These are phyloP conservation scores for Poeciliopsis retropinna DNA, from an alignment of 2,113 vertebrate species.

Conservation along the genomic window DNA sequence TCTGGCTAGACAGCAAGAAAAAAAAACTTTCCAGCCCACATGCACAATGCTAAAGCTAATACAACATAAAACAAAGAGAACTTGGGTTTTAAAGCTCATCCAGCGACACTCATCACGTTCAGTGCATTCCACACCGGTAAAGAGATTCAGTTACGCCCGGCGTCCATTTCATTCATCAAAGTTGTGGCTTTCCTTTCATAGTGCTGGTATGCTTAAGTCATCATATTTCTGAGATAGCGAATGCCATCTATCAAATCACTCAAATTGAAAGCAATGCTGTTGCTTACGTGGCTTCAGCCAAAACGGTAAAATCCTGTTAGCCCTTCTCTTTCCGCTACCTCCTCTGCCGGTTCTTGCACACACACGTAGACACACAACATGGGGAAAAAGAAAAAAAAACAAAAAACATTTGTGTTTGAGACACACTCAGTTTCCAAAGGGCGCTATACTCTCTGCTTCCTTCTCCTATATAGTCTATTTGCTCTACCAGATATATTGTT, in stretches of 20 bases:
- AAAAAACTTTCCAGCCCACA: no score
- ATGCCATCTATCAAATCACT: background rate
- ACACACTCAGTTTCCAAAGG: background rate
- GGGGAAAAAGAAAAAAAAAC: no score
- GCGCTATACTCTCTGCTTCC: background rate
- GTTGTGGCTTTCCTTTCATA: background rate
- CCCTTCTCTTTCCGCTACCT: background rate
- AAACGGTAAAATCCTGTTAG: conserved; percentile 4
- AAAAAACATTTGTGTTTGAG: background rate
- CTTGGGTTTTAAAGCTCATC: background rate
- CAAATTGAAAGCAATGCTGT: conserved; percentile 4
- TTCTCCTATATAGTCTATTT: background rate
- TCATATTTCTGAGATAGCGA: background rate
- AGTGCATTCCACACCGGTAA: background rate
- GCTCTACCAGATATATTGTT: background rate
- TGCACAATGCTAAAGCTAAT: no score
- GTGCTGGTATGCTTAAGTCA: background rate
- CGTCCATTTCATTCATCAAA: background rate
- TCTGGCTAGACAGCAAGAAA: no score
- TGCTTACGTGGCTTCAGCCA: conserved; percentile 10
- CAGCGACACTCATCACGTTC: background rate
- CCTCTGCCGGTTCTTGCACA: background rate
- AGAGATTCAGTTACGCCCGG: background rate
- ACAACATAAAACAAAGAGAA: no score
- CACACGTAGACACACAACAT: no score